Conservation (phyloP, 2,888 invertebrate genomes). For the Macrosiphum euphorbiae region DNA sequence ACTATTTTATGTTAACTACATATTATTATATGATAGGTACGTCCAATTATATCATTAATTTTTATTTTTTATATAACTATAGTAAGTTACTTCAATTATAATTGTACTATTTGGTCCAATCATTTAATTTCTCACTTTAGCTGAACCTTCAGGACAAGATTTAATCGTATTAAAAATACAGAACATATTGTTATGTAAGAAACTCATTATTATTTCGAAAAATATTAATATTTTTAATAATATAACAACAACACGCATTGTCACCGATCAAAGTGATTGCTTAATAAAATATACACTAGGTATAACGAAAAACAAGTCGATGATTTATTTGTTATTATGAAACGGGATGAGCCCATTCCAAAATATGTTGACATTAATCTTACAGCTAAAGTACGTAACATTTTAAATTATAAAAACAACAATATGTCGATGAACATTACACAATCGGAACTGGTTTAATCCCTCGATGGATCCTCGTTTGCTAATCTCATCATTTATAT, state of each 20-base stretch:
- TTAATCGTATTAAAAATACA: not conserved
- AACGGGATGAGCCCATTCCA: too few species aligned
- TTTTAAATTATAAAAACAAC: too few species aligned
- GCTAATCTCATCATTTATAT: too few species aligned
- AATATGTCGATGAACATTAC: too few species aligned
- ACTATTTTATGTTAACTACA: not conserved
- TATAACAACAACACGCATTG: not conserved
- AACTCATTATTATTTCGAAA: not conserved
- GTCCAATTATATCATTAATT: not conserved
- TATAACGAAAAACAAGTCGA: not conserved
- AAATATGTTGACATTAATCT: too few species aligned
- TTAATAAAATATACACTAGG: not conserved
- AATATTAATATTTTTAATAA: not conserved
- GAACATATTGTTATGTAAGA: not conserved
- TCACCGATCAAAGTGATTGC: not conserved
- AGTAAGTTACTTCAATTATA: not conserved
- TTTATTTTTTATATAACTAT: not conserved
- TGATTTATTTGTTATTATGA: too few species aligned
- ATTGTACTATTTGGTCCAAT: not conserved
- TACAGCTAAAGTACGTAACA: too few species aligned
- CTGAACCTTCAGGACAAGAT: not conserved
- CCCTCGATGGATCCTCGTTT: too few species aligned
- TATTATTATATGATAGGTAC: not conserved
- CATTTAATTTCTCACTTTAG: not conserved
- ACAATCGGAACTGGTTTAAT: too few species aligned